These are phyloP conservation scores for Rhinopithecus roxellana DNA, from an alignment of 2,113 vertebrate species.

Conservation along the genomic window DNA sequence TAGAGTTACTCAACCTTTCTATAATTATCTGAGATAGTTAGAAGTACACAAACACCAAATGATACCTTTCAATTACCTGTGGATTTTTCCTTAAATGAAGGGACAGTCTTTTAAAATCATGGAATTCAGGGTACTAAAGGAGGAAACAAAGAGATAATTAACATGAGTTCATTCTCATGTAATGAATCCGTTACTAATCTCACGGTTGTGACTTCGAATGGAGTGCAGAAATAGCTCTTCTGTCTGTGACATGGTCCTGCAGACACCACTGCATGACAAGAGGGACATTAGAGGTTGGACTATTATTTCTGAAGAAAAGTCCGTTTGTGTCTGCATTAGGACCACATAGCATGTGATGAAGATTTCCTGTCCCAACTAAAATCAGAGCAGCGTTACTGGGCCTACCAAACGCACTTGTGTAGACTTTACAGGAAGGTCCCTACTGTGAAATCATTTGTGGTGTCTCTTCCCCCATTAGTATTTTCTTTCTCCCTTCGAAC, in stretches of 20 bases:
- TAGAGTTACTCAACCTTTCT: neutral
- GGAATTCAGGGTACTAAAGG: neutral
- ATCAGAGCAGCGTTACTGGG: neutral
- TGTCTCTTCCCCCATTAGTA: neutral
- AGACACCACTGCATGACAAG: neutral
- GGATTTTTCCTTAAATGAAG: neutral
- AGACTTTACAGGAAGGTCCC: neutral
- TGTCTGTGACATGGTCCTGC: neutral
- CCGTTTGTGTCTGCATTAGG: neutral
- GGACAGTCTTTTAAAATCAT: neutral
- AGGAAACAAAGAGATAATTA: neutral
- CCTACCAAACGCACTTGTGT: neutral
- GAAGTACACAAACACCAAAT: neutral
- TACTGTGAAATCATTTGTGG: fast-evolving
- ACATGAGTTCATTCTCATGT: neutral
- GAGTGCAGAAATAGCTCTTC: neutral
- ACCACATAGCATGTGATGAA: fast-evolving
- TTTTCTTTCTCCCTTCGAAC: neutral
- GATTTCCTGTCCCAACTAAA: neutral
- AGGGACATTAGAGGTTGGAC: neutral
- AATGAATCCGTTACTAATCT: neutral
- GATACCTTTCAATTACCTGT: neutral
- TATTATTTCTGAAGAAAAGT: neutral
- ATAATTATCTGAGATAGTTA: neutral
- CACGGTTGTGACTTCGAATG: neutral